Percentiles rank a stretch among this genome's conserved stretches.
These are phyloP conservation scores for Araneus ventricosus DNA, from an alignment of 1,140 invertebrate genomes.

Conservation along the genomic window DNA sequence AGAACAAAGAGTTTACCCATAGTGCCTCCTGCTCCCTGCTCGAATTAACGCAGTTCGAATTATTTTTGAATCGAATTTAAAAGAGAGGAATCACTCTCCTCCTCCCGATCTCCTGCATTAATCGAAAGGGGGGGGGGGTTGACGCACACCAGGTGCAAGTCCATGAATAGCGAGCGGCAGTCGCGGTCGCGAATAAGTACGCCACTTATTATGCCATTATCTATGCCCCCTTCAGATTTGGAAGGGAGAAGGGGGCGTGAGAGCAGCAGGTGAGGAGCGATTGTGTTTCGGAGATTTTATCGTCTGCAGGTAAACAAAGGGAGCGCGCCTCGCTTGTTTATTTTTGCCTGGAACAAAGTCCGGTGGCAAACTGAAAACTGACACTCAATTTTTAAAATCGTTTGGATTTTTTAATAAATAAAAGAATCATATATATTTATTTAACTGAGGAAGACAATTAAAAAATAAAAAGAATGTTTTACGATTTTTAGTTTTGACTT, in stretches of 20 bases:
- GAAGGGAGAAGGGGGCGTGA: neutral
- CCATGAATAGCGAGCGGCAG: conserved; percentile 19
- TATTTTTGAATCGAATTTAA: conserved; percentile 37
- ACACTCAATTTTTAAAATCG: neutral
- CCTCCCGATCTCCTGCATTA: neutral
- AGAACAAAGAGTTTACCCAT: neutral
- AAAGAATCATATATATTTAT: neutral
- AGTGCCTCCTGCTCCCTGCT: neutral
- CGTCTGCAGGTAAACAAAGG: conserved; percentile 20
- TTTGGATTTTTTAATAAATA: neutral
- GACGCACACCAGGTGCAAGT: neutral
- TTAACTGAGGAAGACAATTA: too few relatives aligned
- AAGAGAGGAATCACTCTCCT: neutral
- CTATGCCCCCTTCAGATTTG: neutral
- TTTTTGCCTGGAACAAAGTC: neutral
- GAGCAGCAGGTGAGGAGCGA: neutral
- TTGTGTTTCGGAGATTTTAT: conserved; percentile 14
- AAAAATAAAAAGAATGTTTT: too few relatives aligned
- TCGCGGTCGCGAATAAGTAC: conserved; percentile 46
- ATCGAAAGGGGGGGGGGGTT: neutral
- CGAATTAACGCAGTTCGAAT: neutral
- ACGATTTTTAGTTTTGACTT: too few relatives aligned
- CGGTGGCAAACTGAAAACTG: neutral
- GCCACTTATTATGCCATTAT: conserved; percentile 59
- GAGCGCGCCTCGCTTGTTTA: neutral